Conservation (phyloP, 2,797 vertebrate species). For the Galago senegalensis region DNA sequence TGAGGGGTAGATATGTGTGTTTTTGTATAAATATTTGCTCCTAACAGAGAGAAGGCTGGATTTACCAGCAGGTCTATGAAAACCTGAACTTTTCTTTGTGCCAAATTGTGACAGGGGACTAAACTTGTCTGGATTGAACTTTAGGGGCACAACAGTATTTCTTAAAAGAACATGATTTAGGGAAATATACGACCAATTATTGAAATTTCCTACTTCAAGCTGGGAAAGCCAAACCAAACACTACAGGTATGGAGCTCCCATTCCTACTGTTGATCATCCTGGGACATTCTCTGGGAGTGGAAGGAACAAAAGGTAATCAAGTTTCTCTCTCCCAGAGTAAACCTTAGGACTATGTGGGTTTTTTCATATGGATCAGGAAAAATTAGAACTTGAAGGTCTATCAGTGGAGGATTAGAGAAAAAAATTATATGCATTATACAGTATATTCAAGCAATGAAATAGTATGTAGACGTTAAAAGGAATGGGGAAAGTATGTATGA, state of each 20-base stretch:
- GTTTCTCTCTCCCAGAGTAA: background rate
- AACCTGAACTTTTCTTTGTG: background rate
- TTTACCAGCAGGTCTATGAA: background rate
- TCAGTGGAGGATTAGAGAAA: background rate
- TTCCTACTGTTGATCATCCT: background rate
- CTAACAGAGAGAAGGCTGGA: background rate
- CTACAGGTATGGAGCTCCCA: background rate
- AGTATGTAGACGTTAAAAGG: background rate
- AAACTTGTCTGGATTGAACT: background rate
- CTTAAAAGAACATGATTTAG: slow-evolving; percentile 27
- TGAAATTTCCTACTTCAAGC: slow-evolving; percentile 17
- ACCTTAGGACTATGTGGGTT: background rate
- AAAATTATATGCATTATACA: background rate
- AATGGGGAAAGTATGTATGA: background rate
- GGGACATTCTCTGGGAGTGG: background rate
- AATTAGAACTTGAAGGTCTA: background rate
- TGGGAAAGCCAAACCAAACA: background rate
- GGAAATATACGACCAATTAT: background rate
- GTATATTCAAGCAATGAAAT: background rate
- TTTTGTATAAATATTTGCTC: slow-evolving; percentile 3
- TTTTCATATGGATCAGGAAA: background rate
- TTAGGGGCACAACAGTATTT: background rate
- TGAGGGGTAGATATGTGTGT: background rate
- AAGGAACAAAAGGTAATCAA: background rate
- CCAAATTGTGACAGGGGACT: background rate